Evolutionary conservation across 2,888 invertebrate species (phyloP), one percentile per base, ranked within the genome.

Genomic region (Lasioglossum figueresi): DNA sequence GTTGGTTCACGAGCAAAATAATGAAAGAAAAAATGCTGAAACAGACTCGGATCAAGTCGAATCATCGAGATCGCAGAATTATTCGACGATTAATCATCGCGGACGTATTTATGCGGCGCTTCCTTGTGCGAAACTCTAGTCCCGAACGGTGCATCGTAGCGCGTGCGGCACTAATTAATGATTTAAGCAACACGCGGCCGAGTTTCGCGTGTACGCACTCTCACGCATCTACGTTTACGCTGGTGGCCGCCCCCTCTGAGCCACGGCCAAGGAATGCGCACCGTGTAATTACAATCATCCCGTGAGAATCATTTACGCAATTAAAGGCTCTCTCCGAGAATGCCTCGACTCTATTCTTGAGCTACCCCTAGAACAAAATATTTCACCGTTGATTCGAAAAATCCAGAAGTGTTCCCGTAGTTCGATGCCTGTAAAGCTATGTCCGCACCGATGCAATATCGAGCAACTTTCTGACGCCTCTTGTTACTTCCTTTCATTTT

Each of bases 81-180:
- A 52, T 84, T 78, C 76, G 66, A 66, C 82, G 16, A 37, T 83
- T 82, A 83, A 76, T 84, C 77, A 80, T 79, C 48, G 56, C 37
- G 63, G 52, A 43, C 23, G 52, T 73, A 45, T 76, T 75, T 72
- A 59, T 63, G 48, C 56, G 34, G n/a, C 59, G 74, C 23, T n/a
- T 63, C 71, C 31, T 27, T 68, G 63, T 78, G 85, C 82, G 85
- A 80, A 86, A 83, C 19, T 68, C 70, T 71, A 76, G 70, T 59
- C 76, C 80, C 52, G 56, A 86, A 80, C 86, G 59, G 72, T 19
- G 79, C 63, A 66, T 56, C 74, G 72, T 40, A 82, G 86, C 87
- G 87, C 87, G 87, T 87, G 87, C 87, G 87, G 86, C 83, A 83
- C 83, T 87, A 87, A 87, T 87, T 87, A 86, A 86, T 83, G 87